Base-by-base conservation (phyloP, 2,797 vertebrate species). In the Intellagama lesueurii region DNA sequence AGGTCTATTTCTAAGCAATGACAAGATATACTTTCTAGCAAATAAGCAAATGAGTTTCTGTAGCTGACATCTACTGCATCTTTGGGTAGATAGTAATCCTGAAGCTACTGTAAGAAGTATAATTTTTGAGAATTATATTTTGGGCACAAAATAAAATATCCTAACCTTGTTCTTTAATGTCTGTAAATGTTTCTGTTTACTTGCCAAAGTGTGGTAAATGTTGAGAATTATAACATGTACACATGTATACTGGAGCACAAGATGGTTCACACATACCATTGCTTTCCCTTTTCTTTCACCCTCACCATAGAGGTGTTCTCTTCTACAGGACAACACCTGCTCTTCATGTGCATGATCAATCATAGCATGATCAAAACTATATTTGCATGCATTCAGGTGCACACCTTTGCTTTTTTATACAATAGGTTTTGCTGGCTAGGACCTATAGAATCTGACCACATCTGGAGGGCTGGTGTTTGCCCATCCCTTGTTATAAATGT, bases 1-100 rank as follows among this genome's bases (percentile, higher is more conserved):
- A 81, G 60, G 35, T 77, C 81, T 52, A 69, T 47, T 68, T 56
- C 44, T 78, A 83, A 88, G 11, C 5, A 86, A 66, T 81, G n/a
- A 2, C 28, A 77, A 52, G 40, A 82, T 22, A 7, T 49, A 68
- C 49, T 68, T 77, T 72, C 56, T 19, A 76, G 26, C 22, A 76
- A 52, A 76, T n/a, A 89, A 12, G 4, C 35, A 44, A 60, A 66
- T 79, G 26, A 77, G 19, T 26, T 68, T 60, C 4, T 76, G 60
- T 24, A 83, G 22, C 26, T 83, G 60, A 28, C 28, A 56, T 28
- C 35, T 19, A 44, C 30, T 44, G 73, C 69, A 69, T 26, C 73
- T 90, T 77, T 47, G 85, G 60, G 77, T 69, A 30, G 47, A 52
- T 69, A 35, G 17, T n/a, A 75, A n/a, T 32, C 52, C 28, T 49